These are phyloP conservation scores for Heliconius cydno DNA, from an alignment of 2,888 invertebrate genomes.

Conservation along the genomic window DNA sequence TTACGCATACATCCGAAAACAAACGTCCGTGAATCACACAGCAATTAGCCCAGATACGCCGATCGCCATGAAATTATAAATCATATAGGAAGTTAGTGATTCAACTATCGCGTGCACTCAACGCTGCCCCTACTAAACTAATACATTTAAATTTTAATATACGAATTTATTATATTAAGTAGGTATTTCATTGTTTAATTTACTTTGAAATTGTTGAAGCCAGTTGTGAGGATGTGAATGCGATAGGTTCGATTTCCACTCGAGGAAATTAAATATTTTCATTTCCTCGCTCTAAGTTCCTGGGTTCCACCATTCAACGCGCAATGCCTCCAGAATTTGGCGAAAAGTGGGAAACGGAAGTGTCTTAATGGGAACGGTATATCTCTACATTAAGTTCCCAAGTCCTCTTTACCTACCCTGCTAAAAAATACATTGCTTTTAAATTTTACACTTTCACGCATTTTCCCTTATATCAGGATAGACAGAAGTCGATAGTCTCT, in stretches of 20 bases:
- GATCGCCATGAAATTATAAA: slow-evolving; percentile 73
- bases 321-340: too few relatives aligned
- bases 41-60: slow-evolving; percentile 71
- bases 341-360: background rate
- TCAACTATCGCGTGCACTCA: slow-evolving; percentile 61
- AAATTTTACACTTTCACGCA: too few relatives aligned
- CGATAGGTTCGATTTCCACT: background rate
- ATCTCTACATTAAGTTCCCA: background rate
- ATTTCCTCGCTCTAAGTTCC: background rate
- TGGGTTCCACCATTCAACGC: background rate
- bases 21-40: slow-evolving; percentile 59
- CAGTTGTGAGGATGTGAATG: background rate
- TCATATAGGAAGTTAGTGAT: slow-evolving; percentile 73
- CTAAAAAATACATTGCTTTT: too few relatives aligned
- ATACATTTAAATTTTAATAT: slow-evolving; percentile 30
- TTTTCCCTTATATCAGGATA: too few relatives aligned
- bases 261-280: background rate
- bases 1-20: slow-evolving; percentile 38
- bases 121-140: slow-evolving; percentile 31
- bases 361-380: background rate
- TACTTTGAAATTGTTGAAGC: background rate
- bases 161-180: slow-evolving; percentile 11
- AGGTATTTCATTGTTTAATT: background rate
- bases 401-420: too few relatives aligned
- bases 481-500: too few relatives aligned